phyloP scores from a whole-genome alignment of 2,888 invertebrate species.

The Drosophila prolongata region DNA sequence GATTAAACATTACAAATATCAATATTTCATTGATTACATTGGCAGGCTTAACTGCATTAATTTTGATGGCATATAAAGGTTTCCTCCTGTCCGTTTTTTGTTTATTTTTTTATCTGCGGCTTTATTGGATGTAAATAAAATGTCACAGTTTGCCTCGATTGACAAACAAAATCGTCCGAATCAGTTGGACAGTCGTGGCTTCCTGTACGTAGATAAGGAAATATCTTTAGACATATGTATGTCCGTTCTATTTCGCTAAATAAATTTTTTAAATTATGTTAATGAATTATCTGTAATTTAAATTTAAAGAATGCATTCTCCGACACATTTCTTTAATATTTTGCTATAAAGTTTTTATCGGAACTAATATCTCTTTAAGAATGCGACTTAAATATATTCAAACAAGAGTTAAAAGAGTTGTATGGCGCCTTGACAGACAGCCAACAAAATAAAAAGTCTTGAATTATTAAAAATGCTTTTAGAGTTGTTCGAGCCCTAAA shows the following conservation, averaged over 20 bases:
- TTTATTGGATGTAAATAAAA: conserved; percentile 29
- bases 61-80: conserved; percentile 41
- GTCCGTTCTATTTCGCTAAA: not conserved
- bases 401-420: conserved; percentile 45
- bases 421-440: conserved; percentile 40
- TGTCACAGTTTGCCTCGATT: conserved; percentile 18
- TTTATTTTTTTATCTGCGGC: conserved; percentile 16
- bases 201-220: conserved; percentile 12
- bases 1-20: conserved; percentile 77
- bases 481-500: conserved; percentile 46
- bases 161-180: conserved; percentile 19
- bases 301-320: too few relatives aligned
- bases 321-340: not conserved
- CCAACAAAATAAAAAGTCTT: conserved; percentile 53
- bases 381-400: not conserved
- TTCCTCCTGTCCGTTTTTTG: not conserved
- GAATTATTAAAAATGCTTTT: conserved; percentile 77
- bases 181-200: conserved; percentile 6
- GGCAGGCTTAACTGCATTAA: conserved; percentile 56
- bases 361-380: not conserved
- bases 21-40: conserved; percentile 69
- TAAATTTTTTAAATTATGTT: too few relatives aligned
- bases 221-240: conserved; percentile 19
- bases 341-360: not conserved
- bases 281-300: too few relatives aligned